A percentile compares a stretch with the other conserved stretches of the same genome.
These are phyloP conservation scores for Nycticryphes semicollaris DNA, from an alignment of 2,113 vertebrate genomes.

Conservation along the genomic window DNA sequence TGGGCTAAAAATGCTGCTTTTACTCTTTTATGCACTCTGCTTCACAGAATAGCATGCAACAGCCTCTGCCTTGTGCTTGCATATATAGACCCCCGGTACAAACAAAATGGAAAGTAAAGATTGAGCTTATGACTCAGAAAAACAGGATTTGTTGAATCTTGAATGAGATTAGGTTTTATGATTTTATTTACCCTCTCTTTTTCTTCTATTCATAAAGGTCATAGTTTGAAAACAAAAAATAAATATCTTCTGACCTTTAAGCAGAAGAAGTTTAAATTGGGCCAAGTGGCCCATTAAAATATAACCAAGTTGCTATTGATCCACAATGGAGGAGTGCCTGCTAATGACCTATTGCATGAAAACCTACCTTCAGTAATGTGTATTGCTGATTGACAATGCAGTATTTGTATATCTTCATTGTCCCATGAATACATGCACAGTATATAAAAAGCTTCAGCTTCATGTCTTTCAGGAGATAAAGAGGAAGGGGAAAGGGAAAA, in stretches of 20 bases:
- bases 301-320: background rate
- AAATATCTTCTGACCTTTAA: conserved; percentile 40
- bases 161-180: conserved; percentile 14
- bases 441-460: background rate
- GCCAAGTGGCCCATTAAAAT: background rate
- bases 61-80: background rate
- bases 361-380: background rate
- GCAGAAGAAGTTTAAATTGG: conserved; percentile 28
- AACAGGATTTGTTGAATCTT: background rate
- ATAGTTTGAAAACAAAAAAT: background rate
- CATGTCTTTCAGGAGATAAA: background rate
- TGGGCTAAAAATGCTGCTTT: background rate
- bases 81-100: background rate
- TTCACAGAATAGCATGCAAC: background rate
- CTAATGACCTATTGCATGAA: background rate
- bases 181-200: conserved; percentile 24
- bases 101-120: background rate
- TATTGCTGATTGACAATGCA: background rate
- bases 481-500: background rate
- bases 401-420: background rate
- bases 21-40: background rate
- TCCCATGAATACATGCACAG: background rate
- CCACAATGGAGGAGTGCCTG: background rate
- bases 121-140: background rate
- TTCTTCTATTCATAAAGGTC: conserved; percentile 4